These are phyloP conservation scores for Ephydatia muelleri DNA, from an alignment of 37 sponge, comb jelly and placozoan species.

Conservation along the genomic window DNA sequence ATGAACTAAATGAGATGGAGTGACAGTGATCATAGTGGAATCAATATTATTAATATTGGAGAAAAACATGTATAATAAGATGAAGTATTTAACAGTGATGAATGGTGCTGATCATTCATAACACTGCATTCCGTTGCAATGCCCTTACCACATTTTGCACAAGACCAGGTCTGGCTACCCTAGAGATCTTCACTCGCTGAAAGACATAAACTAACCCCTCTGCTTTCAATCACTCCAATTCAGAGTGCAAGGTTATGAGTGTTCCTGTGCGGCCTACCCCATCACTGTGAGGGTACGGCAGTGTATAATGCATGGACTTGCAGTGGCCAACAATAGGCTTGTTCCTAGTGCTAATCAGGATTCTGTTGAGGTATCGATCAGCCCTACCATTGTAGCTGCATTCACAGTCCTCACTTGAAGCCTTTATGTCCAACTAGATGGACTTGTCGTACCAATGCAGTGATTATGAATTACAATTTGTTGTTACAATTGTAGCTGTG, in stretches of 20 bases:
- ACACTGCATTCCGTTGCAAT: no score
- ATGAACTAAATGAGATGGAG: no score
- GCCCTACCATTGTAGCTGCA: conserved; percentile 69
- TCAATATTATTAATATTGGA: no score
- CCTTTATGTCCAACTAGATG: no score
- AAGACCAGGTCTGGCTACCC: conserved; percentile 87
- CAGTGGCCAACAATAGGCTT: conserved; percentile 82
- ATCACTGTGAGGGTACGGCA: conserved; percentile 44
- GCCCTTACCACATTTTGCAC: conserved; percentile 80
- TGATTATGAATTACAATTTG: no score
- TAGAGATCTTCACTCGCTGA: conserved; percentile 74
- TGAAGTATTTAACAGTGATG: no score
- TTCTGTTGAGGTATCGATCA: conserved; percentile 85
- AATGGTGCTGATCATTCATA: no score
- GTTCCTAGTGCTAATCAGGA: conserved; percentile 77
- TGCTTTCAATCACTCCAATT: conserved; percentile 83
- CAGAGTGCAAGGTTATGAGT: conserved; percentile 71
- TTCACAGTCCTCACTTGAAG: no score
- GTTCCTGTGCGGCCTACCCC: conserved; percentile 92
- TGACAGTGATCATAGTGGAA: no score
- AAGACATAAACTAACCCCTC: conserved; percentile 94
- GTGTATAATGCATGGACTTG: conserved; percentile 54
- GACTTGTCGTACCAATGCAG: no score
- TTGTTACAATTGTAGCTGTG: no score
- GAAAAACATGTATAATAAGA: no score